phyloP scores from a whole-genome alignment of 2,888 invertebrate genomes.

The Macaria notata region DNA sequence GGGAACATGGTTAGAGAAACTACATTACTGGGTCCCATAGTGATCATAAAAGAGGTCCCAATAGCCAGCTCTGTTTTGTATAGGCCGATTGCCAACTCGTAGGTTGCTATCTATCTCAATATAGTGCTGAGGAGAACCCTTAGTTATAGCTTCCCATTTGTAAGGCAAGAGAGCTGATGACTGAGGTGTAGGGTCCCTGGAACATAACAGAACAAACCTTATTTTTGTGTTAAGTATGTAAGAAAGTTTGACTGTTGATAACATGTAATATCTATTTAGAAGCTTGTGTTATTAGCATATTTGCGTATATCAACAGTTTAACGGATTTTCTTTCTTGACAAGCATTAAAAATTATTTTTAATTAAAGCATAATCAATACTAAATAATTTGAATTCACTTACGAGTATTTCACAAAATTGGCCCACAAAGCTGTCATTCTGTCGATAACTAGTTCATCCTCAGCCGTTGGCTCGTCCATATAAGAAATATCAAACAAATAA shows the following conservation, averaged over 20 bases:
- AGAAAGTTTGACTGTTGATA: too few relatives aligned
- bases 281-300: too few relatives aligned
- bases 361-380: too few relatives aligned
- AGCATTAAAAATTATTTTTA: too few relatives aligned
- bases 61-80: too few relatives aligned
- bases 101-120: too few relatives aligned
- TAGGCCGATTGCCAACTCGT: too few relatives aligned
- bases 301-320: too few relatives aligned
- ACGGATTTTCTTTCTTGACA: too few relatives aligned
- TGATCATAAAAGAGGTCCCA: too few relatives aligned
- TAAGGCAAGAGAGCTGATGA: constrained; percentile 6
- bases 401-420: constrained; percentile 52
- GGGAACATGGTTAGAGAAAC: too few relatives aligned
- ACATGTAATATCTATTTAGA: too few relatives aligned
- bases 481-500: constrained; percentile 4
- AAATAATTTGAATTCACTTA: constrained; percentile 22
- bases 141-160: not conserved
- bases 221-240: not conserved
- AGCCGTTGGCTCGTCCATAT: not conserved
- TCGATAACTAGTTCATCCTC: constrained; percentile 46
- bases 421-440: constrained; percentile 48
- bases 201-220: not conserved
- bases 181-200: constrained; percentile 4
- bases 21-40: not conserved
- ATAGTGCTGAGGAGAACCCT: not conserved